Evolutionary conservation across 2,113 vertebrate genomes (phyloP).

Genomic region (Tachysurus fulvidraco): DNA sequence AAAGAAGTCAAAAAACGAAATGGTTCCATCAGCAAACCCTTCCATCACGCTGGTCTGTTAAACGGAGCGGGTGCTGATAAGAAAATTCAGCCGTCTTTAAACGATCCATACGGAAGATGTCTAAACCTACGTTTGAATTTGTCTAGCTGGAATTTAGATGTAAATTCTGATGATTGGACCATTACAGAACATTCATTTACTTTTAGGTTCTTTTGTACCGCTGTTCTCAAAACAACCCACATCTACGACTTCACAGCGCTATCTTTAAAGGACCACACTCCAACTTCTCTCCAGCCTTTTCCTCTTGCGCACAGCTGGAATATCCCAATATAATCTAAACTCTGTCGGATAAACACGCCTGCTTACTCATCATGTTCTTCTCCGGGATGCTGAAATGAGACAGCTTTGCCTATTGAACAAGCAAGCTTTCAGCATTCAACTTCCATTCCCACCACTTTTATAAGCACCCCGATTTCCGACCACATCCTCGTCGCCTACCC

Average conservation of each 20-base stretch:
- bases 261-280: constrained; percentile 31
- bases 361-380: constrained; percentile 53
- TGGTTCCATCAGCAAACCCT: not conserved
- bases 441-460: constrained; percentile 9
- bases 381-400: not conserved
- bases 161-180: not conserved
- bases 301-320: constrained; percentile 65
- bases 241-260: constrained; percentile 52
- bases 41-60: not conserved
- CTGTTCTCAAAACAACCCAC: not conserved
- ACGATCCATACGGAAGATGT: not conserved
- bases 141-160: not conserved
- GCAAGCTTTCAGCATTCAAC: not conserved
- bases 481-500: constrained; percentile 10
- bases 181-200: not conserved
- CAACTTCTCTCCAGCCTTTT: not conserved
- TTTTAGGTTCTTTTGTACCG: not conserved
- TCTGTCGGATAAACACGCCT: constrained; percentile 42
- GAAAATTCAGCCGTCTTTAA: constrained; percentile 22
- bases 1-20: not conserved
- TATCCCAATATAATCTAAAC: constrained; percentile 60
- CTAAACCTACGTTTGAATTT: not conserved
- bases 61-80: constrained; percentile 43
- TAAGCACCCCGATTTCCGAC: constrained; percentile 55
- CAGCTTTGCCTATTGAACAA: not conserved